Percentiles rank a stretch among this genome's conserved stretches.
Evolutionary conservation across 2,113 vertebrate species (phyloP).

Genomic region (Clarias gariepinus): DNA sequence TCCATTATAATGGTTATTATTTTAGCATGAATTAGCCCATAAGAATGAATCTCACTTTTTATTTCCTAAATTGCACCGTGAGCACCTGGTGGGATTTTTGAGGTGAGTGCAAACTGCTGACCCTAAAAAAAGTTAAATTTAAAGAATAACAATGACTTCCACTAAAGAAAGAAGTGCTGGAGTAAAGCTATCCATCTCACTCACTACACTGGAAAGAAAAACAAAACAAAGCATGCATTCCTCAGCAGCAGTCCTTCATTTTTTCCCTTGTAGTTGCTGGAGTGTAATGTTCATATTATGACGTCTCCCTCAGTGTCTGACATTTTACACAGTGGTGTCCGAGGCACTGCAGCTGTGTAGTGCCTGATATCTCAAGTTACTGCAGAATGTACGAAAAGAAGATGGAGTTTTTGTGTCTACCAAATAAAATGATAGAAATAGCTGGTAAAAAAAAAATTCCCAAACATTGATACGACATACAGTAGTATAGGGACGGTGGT

Average conservation of each 20-base stretch:
- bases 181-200: constrained; percentile 45
- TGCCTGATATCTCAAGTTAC: constrained; percentile 27
- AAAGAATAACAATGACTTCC: not conserved
- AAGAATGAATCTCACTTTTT: not conserved
- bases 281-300: constrained; percentile 44
- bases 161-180: not conserved
- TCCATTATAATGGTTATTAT: not conserved
- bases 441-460: not conserved
- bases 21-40: not conserved
- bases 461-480: too few relatives aligned
- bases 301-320: constrained; percentile 34
- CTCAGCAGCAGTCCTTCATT: constrained; percentile 15
- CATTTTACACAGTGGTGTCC: constrained; percentile 37
- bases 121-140: not conserved
- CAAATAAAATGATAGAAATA: not conserved
- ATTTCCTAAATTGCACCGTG: not conserved
- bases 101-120: constrained; percentile 22
- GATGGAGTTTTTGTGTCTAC: not conserved
- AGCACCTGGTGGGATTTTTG: constrained; percentile 5
- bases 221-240: constrained; percentile 21
- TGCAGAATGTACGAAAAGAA: constrained; percentile 23
- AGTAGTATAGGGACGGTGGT: too few relatives aligned
- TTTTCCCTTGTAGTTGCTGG: constrained; percentile 32
- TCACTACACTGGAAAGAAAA: not conserved
- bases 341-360: constrained; percentile 32